Percentiles rank a stretch among this genome's conserved stretches.
Evolutionary conservation across 2,888 invertebrate genomes (phyloP).

Genomic region (Noctua janthe): DNA sequence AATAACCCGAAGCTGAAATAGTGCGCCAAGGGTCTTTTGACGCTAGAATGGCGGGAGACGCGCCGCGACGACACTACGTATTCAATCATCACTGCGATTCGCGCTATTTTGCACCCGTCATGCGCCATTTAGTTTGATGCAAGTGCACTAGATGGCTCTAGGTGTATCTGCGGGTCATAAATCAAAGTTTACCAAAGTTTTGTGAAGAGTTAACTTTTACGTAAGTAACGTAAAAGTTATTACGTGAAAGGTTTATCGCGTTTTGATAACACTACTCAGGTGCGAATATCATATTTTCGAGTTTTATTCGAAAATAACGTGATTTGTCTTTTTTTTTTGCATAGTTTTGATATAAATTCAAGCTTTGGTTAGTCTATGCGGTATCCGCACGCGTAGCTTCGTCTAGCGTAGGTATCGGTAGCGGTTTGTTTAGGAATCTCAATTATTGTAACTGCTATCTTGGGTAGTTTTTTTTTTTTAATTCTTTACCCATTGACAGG

Average conservation of each 20-base stretch:
- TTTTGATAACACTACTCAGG: not conserved
- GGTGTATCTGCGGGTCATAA: constrained; percentile 20
- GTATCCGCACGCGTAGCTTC: not conserved
- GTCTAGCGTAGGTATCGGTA: not conserved
- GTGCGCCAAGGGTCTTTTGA: constrained; percentile 1
- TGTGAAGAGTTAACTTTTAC: constrained; percentile 11
- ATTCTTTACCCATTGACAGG: not conserved
- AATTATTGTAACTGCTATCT: not conserved
- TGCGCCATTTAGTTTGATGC: constrained; percentile 21
- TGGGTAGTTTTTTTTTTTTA: not conserved
- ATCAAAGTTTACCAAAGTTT: constrained; percentile 36
- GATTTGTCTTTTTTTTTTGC: not conserved
- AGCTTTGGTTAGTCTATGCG: not conserved
- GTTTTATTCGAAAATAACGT: not conserved
- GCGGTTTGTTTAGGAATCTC: constrained; percentile 6
- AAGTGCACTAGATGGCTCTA: constrained; percentile 53
- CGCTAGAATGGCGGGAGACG: not conserved
- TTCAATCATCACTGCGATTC: not conserved
- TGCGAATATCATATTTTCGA: constrained; percentile 7
- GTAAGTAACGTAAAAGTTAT: not conserved
- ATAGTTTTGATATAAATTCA: not conserved
- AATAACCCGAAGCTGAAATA: not conserved
- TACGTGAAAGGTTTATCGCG: not conserved
- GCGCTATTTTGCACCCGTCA: constrained; percentile 31
- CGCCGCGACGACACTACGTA: not conserved